phyloP scores from a whole-genome alignment of 2,113 vertebrate genomes.

The Alces alces region DNA sequence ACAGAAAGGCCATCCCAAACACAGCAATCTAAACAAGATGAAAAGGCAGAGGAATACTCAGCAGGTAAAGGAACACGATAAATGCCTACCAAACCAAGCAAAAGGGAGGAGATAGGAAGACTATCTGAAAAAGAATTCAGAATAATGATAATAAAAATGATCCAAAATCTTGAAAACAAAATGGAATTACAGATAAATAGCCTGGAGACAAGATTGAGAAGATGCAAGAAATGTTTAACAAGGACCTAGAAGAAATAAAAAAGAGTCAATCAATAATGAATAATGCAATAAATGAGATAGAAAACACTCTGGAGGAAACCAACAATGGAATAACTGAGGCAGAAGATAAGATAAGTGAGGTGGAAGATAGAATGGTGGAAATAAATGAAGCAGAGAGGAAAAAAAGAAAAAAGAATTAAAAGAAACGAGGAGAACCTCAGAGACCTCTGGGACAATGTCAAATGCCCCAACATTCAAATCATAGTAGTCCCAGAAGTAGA shows the following conservation, averaged over 20 bases:
- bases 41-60: neutral
- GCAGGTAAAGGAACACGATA: neutral
- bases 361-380: neutral
- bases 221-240: neutral
- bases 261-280: neutral
- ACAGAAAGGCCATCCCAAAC: neutral
- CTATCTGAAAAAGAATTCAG: neutral
- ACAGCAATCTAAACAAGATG: neutral
- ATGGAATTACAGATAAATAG: neutral
- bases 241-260: neutral
- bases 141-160: neutral
- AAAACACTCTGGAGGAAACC: neutral
- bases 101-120: neutral
- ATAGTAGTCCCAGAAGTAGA: neutral
- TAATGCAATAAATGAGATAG: neutral
- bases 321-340: neutral
- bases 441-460: neutral
- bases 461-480: accelerated
- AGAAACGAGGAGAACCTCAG: neutral
- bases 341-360: neutral
- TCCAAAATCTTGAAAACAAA: neutral
- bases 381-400: neutral
- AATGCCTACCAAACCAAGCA: neutral
- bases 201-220: neutral
- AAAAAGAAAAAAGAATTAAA: neutral